phyloP scores from a whole-genome alignment of 92 coral and sea anemone species.

The Anthopleura xanthogrammica region DNA sequence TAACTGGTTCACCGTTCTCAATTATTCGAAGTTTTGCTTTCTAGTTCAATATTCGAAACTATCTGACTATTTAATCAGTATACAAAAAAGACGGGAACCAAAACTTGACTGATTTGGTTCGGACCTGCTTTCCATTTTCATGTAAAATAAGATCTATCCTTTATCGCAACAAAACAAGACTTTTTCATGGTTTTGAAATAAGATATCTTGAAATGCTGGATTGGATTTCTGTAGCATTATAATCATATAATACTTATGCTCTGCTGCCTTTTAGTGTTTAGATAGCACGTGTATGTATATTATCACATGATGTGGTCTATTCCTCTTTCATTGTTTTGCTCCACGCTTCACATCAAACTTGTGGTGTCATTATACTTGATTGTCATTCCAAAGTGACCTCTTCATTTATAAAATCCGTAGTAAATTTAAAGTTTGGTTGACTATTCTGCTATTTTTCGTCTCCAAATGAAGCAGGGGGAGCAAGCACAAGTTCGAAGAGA shows the following conservation, averaged over 20 bases:
- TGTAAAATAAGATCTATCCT: too few species aligned
- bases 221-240: too few species aligned
- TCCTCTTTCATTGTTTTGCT: background rate
- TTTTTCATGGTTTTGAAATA: too few species aligned
- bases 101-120: too few species aligned
- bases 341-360: slow-evolving; percentile 3
- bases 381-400: background rate
- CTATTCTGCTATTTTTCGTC: background rate
- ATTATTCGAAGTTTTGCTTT: background rate
- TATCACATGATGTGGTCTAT: background rate
- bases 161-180: too few species aligned
- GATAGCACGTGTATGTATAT: background rate
- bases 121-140: too few species aligned
- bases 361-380: background rate
- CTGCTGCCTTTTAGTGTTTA: too few species aligned
- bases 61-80: too few species aligned
- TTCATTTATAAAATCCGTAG: background rate
- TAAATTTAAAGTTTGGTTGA: background rate
- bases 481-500: slow-evolving; percentile 42
- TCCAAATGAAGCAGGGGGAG: slow-evolving; percentile 39
- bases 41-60: background rate
- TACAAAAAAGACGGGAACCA: too few species aligned
- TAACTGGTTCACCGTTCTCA: too few species aligned
- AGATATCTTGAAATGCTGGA: too few species aligned
- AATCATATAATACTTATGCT: too few species aligned